Base-by-base conservation (phyloP, 2,113 vertebrate species). In the Corydoras maculifer region DNA sequence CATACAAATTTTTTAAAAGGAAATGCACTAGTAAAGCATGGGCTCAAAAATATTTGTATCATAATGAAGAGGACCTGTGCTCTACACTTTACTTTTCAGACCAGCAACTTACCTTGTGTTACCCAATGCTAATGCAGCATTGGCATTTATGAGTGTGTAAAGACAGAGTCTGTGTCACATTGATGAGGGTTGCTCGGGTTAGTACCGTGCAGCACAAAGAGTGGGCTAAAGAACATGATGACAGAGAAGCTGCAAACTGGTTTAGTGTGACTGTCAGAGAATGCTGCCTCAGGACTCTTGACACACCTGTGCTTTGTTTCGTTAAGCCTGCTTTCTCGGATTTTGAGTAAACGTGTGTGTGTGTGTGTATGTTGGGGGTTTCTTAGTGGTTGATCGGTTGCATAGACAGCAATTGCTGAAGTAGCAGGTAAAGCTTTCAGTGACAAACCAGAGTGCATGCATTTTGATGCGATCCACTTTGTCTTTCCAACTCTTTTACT, bases 231-330 rank as follows among this genome's bases (percentile, higher is more conserved):
- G 77, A 60, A 35, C 31, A 60, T 75, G 74, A 75, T 75, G 77
- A 78, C 77, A 75, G 69, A 63, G 60, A 48, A 72, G 77, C 63
- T 55, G 69, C 73, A 69, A 75, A 78, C 73, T 72, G 73, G 77
- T 78, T 78, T 78, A 75, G 73, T 78, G 59, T 75, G 70, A 65
- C 77, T 67, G 73, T 72, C 65, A 60, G 65, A 61, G 49, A 25
- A 25, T 72, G 60, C 77, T 72, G 77, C 77, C 77, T 72, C 65
- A 65, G 18, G 77, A 73, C 62, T 69, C 65, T 8, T 8, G 35
- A 43, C 35, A 43, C 35, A 43, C 35, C 35, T 43, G 35, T 25
- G 18, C 18, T 25, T 25, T 25, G 18, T 25, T 1, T 25, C 18
- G 18, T 25, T 1, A 25, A 25, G 18, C 18, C 18, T 25, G 18